Evolutionary conservation across 1,140 invertebrate genomes (phyloP), one percentile per base, ranked within the genome.

Genomic region (Globodera ellingtonae): DNA sequence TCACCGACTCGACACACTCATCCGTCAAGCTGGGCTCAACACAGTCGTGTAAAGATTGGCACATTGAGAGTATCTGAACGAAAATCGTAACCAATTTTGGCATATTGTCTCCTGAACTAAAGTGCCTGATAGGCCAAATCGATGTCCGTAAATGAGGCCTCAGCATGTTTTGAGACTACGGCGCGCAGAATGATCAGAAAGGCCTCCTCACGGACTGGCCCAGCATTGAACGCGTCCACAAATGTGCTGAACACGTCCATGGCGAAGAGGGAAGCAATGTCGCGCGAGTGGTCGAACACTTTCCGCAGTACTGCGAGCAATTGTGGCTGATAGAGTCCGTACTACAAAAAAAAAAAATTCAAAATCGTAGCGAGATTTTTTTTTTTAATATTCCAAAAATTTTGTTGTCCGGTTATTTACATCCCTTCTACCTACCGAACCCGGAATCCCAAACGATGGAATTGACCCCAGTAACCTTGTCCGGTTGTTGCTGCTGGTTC

Each of bases 41-140:
- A 9, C 74, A 75, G 70, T 85, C 84, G 10, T 86, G 82, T 10
- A 85, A 72, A 21, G 46, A 47, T 76, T 86, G 83, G 69, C 84
- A 84, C 8, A 86, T 69, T 48, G 85, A 84, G 35, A 83, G 65
- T 21, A 84, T 56, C 85, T 84, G 21, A 50, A 65, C 10, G 21
- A 73, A 82, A 35, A 62, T 9, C 18, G 35, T n/a, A 9, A 75
- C 46, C 21, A 47, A 47, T 74, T 35, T 74, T 59, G 72, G 56
- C n/a, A 24, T 24, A 24, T 24, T 24, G 24, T 15, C 44, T 59
- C 10, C 48, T 18, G 6, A 35, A 65, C 3, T 5, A 48, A 75
- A 75, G 47, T 75, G 52, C 82, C 82, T 83, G 82, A 56, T 84
- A 80, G n/a, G 82, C 82, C 47, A 86, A 69, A 75, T 59, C 79